Conservation (phyloP, 2,888 invertebrate genomes). For the Lamellibrachia columna region DNA sequence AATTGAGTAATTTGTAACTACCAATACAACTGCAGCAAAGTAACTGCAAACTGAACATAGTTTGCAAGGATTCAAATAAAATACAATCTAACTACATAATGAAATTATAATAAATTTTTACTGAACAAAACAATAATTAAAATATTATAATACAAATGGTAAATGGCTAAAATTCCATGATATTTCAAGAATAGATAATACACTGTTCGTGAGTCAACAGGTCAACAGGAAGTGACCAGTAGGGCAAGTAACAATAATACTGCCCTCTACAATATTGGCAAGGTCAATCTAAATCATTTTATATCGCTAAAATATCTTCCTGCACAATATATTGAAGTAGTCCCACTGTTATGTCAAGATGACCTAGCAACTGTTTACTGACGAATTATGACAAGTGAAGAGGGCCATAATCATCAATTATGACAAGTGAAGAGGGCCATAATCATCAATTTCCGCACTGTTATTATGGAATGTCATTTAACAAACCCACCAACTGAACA, state of each 20-base stretch:
- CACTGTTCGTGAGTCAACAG: not conserved
- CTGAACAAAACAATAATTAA: not conserved
- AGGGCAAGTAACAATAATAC: not conserved
- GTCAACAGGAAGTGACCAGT: not conserved
- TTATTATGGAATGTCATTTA: not conserved
- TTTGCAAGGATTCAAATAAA: not conserved
- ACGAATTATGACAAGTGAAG: not conserved
- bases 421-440: not conserved
- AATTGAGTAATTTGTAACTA: too few species aligned
- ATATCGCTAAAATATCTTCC: not conserved
- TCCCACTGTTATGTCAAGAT: not conserved
- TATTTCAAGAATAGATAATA: not conserved
- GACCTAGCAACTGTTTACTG: not conserved
- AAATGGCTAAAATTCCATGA: not conserved
- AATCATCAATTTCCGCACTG: not conserved
- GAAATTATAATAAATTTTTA: not conserved
- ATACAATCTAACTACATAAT: not conserved
- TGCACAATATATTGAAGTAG: not conserved
- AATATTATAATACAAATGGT: not conserved
- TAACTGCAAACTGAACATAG: not conserved
- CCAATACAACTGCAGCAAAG: too few species aligned
- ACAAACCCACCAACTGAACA: not conserved
- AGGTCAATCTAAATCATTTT: not conserved
- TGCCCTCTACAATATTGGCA: not conserved
- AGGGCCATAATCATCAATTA: too few species aligned